Evolutionary conservation across 2,797 vertebrate species (phyloP), one percentile per base, ranked within the genome.

Genomic region (Tolypeutes matacus): DNA sequence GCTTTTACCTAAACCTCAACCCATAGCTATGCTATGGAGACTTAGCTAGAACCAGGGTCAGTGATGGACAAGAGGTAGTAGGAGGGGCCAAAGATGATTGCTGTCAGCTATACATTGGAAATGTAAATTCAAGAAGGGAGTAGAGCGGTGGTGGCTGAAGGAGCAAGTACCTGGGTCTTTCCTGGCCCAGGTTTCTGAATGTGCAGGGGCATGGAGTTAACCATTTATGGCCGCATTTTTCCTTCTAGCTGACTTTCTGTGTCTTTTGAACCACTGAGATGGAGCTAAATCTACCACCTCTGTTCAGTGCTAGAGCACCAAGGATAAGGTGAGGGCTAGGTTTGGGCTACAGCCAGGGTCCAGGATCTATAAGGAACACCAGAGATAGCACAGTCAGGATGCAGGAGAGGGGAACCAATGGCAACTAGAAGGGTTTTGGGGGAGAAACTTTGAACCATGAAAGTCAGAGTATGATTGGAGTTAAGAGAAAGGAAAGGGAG

Each of bases 191-290:
- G 97, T 13, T 99, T 99, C 96, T 99, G 99, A 2, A 98, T 97
- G 0, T 99, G 99, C 94, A 99, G 98, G 46, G 99, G 98, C 2
- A 99, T 99, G 0, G 98, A 99, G 0, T 99, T 99, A 2, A 99
- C 99, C 10, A 99, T 99, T 98, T 99, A 99, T 98, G 99, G 98
- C 98, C 99, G 99, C 98, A 99, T 98, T 98, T 99, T 99, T 98
- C 99, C 99, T 97, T 99, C 98, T 99, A 99, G 96, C 99, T 98
- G 0, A 99, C 99, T 93, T 93, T 99, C 99, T 0, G 99, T 98
- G 0, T 99, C 99, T 99, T 99, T 99, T 86, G 99, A 99, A 97
- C 99, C 99, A 42, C 99, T 99, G 98, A 99, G 99, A 98, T 99
- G 99, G 0, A 99, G 99, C 97, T 99, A 98, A 96, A 99, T 98